Base-by-base conservation (phyloP, 2,113 vertebrate species). In the Oreotrochilus melanogaster region DNA sequence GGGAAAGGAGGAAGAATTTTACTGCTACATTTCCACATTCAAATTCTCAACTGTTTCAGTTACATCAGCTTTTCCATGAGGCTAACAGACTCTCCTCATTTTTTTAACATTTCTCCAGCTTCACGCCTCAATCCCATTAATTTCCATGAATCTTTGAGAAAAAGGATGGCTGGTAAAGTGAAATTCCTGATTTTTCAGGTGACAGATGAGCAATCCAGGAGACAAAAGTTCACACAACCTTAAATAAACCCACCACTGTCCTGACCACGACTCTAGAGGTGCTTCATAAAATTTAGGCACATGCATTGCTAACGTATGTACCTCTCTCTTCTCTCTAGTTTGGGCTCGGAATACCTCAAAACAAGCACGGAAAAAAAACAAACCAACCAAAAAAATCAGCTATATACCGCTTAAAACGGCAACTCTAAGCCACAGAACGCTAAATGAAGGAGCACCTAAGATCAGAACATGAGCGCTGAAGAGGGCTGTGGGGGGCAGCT, bases 401-500 rank as follows among this genome's bases (percentile, higher is more conserved):
- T 1, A 7, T 0, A 6, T 11, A 10, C 28, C 9, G 14, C 1
- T 30, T 21, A 1, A 16, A 27, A 2, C 0, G 6, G 14, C n/a
- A 8, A 2, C 4, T 18, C 64, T 9, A 1, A 2, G n/a, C 11
- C 11, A 5, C 16, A 16, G 51, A 10, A 39, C 11, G 10, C 45
- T 6, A 15, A 43, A 35, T 0, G 28, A 15, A 13, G 0, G 33
- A 14, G 21, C 28, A 21, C 18, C 15, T 31, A 7, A 27, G 0
- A 1, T 6, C 10, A 19, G 39, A 4, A 33, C 15, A 45, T 45
- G 45, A 45, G 39, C 39, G 39, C 39, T 39, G 39, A 39, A 39
- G 39, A 39, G 39, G 39, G 39, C 39, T 5, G 39, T 13, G 39
- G 39, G 39, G 39, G 39, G 39, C 39, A 15, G 45, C 45, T 18